A percentile compares a stretch with the other conserved stretches of the same genome.
Evolutionary conservation across 2,113 vertebrate genomes (phyloP).

Genomic region (Lasiurus cinereus): DNA sequence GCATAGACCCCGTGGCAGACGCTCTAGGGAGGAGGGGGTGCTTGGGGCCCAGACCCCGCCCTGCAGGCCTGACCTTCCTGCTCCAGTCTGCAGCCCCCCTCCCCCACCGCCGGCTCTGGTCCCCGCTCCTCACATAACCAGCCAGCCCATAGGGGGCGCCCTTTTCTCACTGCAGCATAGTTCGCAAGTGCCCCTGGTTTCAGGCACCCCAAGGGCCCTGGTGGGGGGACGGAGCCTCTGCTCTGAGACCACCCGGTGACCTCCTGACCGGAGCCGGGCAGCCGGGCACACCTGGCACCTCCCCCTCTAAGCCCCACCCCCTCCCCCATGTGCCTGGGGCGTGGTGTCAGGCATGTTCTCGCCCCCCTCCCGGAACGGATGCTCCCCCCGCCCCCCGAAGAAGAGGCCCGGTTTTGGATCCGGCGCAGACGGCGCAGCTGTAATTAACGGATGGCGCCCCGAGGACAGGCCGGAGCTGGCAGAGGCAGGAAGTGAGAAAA

Average conservation of each 20-base stretch:
- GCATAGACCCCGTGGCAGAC: too few relatives aligned
- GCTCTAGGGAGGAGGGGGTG: too few relatives aligned
- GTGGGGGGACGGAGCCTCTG: fast-evolving
- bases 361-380: not conserved
- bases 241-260: not conserved
- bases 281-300: not conserved
- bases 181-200: not conserved
- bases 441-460: constrained; percentile 85
- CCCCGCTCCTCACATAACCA: not conserved
- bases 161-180: not conserved
- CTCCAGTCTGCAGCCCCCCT: fast-evolving
- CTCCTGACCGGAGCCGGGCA: not conserved
- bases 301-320: not conserved
- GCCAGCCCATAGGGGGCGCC: not conserved
- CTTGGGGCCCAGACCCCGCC: fast-evolving
- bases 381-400: not conserved
- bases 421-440: not conserved
- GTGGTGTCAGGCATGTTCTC: fast-evolving
- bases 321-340: not conserved
- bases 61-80: not conserved
- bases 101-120: too few relatives aligned
- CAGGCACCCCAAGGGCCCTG: not conserved
- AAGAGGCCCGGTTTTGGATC: not conserved
- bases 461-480: constrained; percentile 71
- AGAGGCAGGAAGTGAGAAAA: constrained; percentile 88